Evolutionary conservation across 1,140 invertebrate species (phyloP).

Genomic region (Leptinotarsa defecta): DNA sequence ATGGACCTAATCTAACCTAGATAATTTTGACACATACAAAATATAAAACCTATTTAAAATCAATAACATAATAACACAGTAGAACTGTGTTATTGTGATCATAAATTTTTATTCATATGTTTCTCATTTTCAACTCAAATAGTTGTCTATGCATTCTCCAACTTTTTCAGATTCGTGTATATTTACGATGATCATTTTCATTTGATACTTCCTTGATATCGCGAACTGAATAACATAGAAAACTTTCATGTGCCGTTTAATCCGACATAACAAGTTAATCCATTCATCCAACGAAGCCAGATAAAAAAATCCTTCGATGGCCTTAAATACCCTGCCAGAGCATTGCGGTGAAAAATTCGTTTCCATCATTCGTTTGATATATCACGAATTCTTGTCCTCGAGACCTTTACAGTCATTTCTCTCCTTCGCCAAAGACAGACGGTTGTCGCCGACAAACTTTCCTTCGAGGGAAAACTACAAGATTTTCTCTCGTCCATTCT

Average conservation of each 20-base stretch:
- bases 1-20: no score
- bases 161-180: no score
- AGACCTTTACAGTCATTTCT: constrained; percentile 16
- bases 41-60: no score
- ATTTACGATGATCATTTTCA: no score
- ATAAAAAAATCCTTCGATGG: neutral
- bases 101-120: no score
- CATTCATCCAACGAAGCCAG: neutral
- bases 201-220: neutral
- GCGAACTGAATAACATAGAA: neutral
- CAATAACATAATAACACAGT: no score
- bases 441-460: constrained; percentile 22
- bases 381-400: constrained; percentile 10
- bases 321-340: neutral
- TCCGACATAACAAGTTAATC: neutral
- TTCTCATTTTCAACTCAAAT: no score
- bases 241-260: neutral
- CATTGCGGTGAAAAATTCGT: neutral
- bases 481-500: constrained; percentile 12
- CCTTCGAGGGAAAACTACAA: constrained; percentile 17
- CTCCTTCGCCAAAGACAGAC: constrained; percentile 20
- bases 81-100: no score
- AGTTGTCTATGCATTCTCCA: no score
- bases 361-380: constrained; percentile 14
- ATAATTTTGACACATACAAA: no score